These are phyloP conservation scores for Narcine bancroftii DNA, from an alignment of 2,113 vertebrate genomes.

Conservation along the genomic window DNA sequence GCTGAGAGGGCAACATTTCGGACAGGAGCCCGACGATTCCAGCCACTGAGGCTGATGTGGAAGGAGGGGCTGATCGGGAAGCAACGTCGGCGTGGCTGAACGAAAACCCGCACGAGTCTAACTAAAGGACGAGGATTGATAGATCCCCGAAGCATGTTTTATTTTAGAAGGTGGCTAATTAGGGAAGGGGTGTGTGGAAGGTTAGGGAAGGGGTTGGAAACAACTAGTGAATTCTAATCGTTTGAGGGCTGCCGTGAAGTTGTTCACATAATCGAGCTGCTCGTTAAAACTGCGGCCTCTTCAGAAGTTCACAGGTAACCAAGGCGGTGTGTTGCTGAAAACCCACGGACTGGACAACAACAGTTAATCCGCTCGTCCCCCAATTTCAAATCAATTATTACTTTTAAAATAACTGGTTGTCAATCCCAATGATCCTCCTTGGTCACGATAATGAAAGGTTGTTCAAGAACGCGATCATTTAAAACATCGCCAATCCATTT, in stretches of 20 bases:
- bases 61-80: neutral
- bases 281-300: neutral
- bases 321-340: neutral
- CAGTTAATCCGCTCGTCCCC: too few relatives aligned
- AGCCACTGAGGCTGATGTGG: neutral
- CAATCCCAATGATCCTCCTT: too few relatives aligned
- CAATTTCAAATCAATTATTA: too few relatives aligned
- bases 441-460: too few relatives aligned
- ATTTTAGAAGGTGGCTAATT: neutral
- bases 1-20: neutral
- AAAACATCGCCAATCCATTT: too few relatives aligned
- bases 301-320: neutral
- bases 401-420: too few relatives aligned
- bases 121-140: neutral
- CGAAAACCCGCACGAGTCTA: neutral
- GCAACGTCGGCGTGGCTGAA: neutral
- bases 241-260: too few relatives aligned
- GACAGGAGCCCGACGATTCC: neutral
- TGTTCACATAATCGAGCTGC: too few relatives aligned
- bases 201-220: too few relatives aligned
- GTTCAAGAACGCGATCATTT: too few relatives aligned
- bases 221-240: too few relatives aligned
- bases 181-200: neutral
- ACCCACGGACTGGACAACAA: neutral
- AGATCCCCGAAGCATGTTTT: neutral